Base-by-base conservation (phyloP, 2,797 vertebrate genomes). In the Syndactyla subalaris region DNA sequence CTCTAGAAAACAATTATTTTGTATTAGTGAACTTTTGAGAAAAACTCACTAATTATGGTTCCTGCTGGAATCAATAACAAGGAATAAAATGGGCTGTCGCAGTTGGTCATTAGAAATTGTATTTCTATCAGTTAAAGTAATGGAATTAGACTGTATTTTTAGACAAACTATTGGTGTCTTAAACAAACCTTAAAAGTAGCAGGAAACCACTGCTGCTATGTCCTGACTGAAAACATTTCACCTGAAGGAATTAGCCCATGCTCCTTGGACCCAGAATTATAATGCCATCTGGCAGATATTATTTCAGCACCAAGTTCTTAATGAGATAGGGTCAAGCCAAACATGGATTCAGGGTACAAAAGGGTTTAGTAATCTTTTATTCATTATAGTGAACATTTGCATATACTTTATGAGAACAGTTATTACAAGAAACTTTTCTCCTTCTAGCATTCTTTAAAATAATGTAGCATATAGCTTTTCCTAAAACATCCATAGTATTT, bases 241-340 rank as follows among this genome's bases (percentile, higher is more conserved):
- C 90, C 72, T 81, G 30, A 87, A 96, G 77, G 68, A 95, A 91
- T 92, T 76, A 95, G 43, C 32, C 70, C 72, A 48, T 84, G 71
- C 22, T 96, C 34, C 72, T 81, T 88, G 68, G 65, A 88, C 63
- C 16, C n/a, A 88, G 74, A 94, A 85, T 88, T 91, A 87, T 67
- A 91, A 93, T 57, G 23, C 91, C 94, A 95, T 95, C 91, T 96
- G 96, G 66, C 71, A 95, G 74, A 94, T 89, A 92, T 43, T 65
- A 87, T 88, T 88, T 92, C 88, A 92, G 46, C 38, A 93, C 36
- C 61, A 88, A 92, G 41, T 90, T 88, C 68, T 84, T 93, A 95
- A 96, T 84, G 77, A 96, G 88, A 92, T 67, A 92, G 90, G 48
- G 55, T 84, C 1, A 5, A 92, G 68, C 11, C 79, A 95, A 91